Percentiles rank a stretch among this genome's conserved stretches.
phyloP scores from a whole-genome alignment of 2,797 vertebrate genomes.

The Siniperca obscura region DNA sequence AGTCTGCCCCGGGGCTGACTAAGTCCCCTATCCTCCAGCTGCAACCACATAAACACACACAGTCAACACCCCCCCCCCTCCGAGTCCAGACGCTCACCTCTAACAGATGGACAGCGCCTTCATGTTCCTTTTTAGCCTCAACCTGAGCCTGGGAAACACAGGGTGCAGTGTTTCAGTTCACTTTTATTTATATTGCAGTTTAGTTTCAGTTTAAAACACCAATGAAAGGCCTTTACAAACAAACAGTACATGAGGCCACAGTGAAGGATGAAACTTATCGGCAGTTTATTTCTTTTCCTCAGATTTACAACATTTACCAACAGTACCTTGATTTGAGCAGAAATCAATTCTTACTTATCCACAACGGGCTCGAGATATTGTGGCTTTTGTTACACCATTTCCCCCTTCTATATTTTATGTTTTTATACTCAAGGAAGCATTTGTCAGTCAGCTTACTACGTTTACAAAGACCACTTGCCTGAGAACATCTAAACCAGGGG shows the following conservation, averaged over 20 bases:
- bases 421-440: constrained; percentile 16
- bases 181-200: constrained; percentile 47
- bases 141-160: constrained; percentile 93
- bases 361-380: neutral
- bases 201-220: constrained; percentile 55
- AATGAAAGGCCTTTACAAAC: constrained; percentile 30
- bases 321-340: neutral
- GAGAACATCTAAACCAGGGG: neutral
- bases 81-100: constrained; percentile 89
- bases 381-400: constrained; percentile 39
- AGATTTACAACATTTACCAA: neutral
- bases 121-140: constrained; percentile 98
- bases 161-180: constrained; percentile 71
- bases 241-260: neutral
- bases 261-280: neutral
- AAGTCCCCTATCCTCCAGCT: constrained; percentile 33
- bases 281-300: neutral
- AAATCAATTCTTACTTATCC: neutral
- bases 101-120: constrained; percentile 97
- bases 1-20: constrained; percentile 42
- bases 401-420: constrained; percentile 13
- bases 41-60: constrained; percentile 57
- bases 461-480: constrained; percentile 1
- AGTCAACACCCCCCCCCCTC: constrained; percentile 19
- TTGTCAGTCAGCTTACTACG: neutral